Base-by-base conservation (phyloP, 2,113 vertebrate species). In the Barnardius zonarius region DNA sequence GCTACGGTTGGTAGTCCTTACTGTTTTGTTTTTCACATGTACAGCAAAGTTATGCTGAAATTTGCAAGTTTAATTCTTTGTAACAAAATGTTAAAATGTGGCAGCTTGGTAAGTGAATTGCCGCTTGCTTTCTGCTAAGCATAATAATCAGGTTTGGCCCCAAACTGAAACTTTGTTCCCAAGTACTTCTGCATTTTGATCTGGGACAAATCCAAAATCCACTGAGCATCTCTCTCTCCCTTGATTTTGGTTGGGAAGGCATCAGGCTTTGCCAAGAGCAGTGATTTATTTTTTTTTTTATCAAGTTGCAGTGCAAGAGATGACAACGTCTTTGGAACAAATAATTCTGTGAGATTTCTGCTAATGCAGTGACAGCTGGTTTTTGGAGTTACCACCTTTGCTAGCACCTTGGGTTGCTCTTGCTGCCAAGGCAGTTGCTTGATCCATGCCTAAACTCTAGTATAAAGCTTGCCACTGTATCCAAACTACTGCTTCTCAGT, bases 11-110 rank as follows among this genome's bases (percentile, higher is more conserved):
- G 44, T 95, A 72, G 61, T 79, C 27, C 51, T 88, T 82, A 77
- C 10, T 2, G 0, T 52, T 81, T 86, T 92, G 77, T 68, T 95
- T 96, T 86, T 91, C 83, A 73, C 17, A 24, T 75, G 57, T 37
- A 33, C 55, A 68, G 64, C 66, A 66, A 80, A 92, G 70, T 88
- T 86, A 66, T 35, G 52, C 44, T 91, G 88, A 84, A 95, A 96
- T 93, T 86, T 96, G 93, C 90, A 95, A 90, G 80, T 96, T 93
- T 88, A 94, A 96, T 97, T 96, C 86, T 57, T 79, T 57, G 23
- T 54, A 76, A 59, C 54, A 90, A 90, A 88, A 88, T 79, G 83
- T 64, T 69, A 78, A 93, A 83, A 93, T 76, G 61, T 87, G 90
- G 39, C 83, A 95, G 63, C 63, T 94, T 91, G 82, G 37, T 82